Conservation (phyloP, 2,113 vertebrate species). For the Sturnus vulgaris region DNA sequence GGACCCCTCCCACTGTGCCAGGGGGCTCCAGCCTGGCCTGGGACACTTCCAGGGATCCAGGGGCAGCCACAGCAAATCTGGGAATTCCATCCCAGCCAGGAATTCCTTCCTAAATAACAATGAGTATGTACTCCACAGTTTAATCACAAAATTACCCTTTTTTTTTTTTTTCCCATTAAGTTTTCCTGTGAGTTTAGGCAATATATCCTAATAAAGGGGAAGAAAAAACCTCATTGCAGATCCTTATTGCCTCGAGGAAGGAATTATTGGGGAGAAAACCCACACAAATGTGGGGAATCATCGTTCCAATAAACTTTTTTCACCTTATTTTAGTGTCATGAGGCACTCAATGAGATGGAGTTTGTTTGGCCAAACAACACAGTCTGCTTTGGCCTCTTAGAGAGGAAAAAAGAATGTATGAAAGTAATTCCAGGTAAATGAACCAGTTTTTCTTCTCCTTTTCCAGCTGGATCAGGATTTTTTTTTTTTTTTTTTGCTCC, state of each 20-base stretch:
- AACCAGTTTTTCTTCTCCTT: neutral
- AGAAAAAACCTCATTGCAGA: neutral
- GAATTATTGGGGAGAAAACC: neutral
- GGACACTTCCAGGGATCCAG: neutral
- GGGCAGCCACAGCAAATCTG: neutral
- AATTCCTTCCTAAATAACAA: neutral
- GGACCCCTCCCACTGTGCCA: neutral
- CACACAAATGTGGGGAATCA: neutral
- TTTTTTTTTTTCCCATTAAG: neutral
- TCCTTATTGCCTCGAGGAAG: neutral
- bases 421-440: neutral
- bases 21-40: neutral
- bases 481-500: neutral
- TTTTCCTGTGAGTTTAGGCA: neutral
- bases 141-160: neutral
- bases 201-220: neutral
- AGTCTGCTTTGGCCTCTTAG: neutral
- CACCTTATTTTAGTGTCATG: too few species aligned
- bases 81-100: neutral
- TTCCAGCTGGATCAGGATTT: neutral
- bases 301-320: neutral
- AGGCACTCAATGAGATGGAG: neutral
- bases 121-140: rapidly evolving
- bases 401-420: neutral
- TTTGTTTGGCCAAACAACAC: neutral